Evolutionary conservation across 1,140 invertebrate species (phyloP).

Genomic region (Drosophila setifemur): DNA sequence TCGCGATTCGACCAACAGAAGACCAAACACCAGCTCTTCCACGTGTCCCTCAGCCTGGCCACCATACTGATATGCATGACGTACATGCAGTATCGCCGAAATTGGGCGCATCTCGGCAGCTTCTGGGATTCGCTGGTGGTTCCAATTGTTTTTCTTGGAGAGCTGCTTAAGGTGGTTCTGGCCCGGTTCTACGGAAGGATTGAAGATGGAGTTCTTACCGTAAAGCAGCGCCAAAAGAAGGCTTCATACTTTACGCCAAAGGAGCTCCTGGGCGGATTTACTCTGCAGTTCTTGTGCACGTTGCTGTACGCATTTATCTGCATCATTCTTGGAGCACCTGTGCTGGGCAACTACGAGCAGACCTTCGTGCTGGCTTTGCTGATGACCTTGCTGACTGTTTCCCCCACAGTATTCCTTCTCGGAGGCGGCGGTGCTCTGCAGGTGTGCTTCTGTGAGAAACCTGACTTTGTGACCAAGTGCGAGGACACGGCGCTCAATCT

Average conservation of each 20-base stretch:
- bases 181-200: conserved; percentile 67
- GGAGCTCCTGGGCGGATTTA: conserved; percentile 64
- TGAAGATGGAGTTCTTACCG: conserved; percentile 61
- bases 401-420: conserved; percentile 74
- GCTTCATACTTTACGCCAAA: conserved; percentile 63
- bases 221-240: conserved; percentile 73
- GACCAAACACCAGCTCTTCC: conserved; percentile 80
- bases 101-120: conserved; percentile 74
- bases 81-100: conserved; percentile 75
- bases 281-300: conserved; percentile 73
- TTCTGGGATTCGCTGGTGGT: conserved; percentile 80
- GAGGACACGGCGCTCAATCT: conserved; percentile 73
- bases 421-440: conserved; percentile 75
- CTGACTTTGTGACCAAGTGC: conserved; percentile 74
- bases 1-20: conserved; percentile 77
- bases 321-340: conserved; percentile 80
- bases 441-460: conserved; percentile 79
- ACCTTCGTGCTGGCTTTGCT: conserved; percentile 77
- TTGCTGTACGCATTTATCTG: conserved; percentile 75
- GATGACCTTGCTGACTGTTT: conserved; percentile 73
- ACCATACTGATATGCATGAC: conserved; percentile 79
- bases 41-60: conserved; percentile 72
- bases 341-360: conserved; percentile 76
- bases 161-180: conserved; percentile 70
- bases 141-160: conserved; percentile 78